These are phyloP conservation scores for Harpagoxenus sublaevis DNA, from an alignment of 2,888 invertebrate species.

Conservation along the genomic window DNA sequence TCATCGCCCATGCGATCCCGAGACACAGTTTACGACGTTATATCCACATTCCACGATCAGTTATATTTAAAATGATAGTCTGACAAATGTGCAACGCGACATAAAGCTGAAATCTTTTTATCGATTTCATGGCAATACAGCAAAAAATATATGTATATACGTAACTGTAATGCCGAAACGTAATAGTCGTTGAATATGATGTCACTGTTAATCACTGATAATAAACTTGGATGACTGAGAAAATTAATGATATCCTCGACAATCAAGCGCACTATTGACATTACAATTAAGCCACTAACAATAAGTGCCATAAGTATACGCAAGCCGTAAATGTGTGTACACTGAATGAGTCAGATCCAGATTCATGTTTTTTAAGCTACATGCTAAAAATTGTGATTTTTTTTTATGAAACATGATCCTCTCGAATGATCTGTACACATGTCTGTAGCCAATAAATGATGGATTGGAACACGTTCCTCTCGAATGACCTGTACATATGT, in stretches of 20 bases:
- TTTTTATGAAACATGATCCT: not conserved
- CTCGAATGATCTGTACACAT: not conserved
- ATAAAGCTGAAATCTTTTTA: not conserved
- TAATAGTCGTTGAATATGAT: not conserved
- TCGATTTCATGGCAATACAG: not conserved
- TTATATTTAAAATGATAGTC: not conserved
- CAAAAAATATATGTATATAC: not conserved
- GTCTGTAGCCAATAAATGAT: too few species aligned
- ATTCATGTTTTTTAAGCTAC: not conserved
- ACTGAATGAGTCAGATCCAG: not conserved
- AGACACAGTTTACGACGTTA: not conserved
- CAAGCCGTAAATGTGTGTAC: not conserved
- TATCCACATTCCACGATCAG: not conserved
- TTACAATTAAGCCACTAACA: not conserved
- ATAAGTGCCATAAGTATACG: not conserved
- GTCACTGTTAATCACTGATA: not conserved
- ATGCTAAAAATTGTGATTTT: not conserved
- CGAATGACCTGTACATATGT: not conserved
- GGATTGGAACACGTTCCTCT: not conserved
- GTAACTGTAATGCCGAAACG: not conserved
- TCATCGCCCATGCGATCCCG: not conserved
- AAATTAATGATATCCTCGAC: not conserved
- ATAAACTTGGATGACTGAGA: too few species aligned
- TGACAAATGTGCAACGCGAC: not conserved
- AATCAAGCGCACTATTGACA: slow-evolving; percentile 1